A percentile compares a stretch with the other conserved stretches of the same genome.
Evolutionary conservation across 2,113 vertebrate species (phyloP).

Genomic region (Pachycephala philippinensis): DNA sequence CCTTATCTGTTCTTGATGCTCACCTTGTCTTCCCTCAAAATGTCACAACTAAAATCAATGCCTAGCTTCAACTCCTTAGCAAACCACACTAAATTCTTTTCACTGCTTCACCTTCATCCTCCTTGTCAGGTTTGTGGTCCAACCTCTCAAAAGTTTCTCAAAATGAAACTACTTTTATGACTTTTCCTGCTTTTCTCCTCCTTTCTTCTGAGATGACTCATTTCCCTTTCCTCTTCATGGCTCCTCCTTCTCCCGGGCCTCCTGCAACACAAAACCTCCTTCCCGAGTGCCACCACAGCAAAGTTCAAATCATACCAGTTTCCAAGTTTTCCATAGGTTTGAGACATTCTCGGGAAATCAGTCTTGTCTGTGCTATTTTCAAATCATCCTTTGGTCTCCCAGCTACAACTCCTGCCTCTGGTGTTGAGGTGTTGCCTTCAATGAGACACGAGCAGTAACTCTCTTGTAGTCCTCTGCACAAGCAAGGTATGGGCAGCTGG

Average conservation of each 20-base stretch:
- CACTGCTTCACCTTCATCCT: background rate
- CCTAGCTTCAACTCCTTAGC: background rate
- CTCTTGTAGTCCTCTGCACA: background rate
- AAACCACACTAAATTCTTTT: background rate
- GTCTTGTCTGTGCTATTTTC: background rate
- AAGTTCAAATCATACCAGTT: background rate
- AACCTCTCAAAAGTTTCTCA: background rate
- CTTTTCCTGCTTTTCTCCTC: background rate
- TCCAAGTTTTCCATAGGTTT: background rate
- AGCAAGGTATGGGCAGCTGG: background rate
- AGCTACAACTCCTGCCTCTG: background rate
- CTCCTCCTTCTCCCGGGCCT: background rate
- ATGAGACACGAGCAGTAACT: background rate
- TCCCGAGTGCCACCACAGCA: background rate
- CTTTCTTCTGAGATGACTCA: background rate
- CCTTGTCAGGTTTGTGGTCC: background rate
- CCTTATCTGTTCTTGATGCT: background rate
- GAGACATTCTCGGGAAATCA: background rate
- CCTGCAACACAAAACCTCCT: background rate
- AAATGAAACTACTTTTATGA: background rate
- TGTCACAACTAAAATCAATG: slow-evolving; percentile 19
- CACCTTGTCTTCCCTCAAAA: slow-evolving; percentile 5
- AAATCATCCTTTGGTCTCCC: background rate
- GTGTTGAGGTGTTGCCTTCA: background rate
- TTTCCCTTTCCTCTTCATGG: background rate